Evolutionary conservation across 2,797 vertebrate genomes (phyloP), one percentile per base, ranked within the genome.

Genomic region (Centropyge bicolor): DNA sequence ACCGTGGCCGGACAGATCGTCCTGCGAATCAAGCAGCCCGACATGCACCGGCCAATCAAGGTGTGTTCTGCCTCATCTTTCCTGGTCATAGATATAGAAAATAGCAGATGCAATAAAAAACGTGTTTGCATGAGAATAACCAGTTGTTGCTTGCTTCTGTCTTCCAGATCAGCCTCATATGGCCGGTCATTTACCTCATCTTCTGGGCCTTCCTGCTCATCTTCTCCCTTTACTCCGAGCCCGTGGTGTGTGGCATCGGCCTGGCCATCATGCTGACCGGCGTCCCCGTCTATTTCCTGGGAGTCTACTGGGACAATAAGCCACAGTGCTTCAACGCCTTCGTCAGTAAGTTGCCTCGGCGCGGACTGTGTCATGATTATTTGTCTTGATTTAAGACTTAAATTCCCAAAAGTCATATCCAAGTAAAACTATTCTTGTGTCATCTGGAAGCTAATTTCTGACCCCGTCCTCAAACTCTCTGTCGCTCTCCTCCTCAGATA

Each of bases 161-260:
- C 51, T 41, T 84, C 6, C 82, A 98, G 97, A 82, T 98, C 86
- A 98, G 89, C 88, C 94, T 98, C 64, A 89, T 98, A 57, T 98
- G 97, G 94, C 97, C 97, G 0, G 92, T 97, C 36, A 95, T 97
- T 92, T 98, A 98, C 91, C 93, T 98, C 90, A 78, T 98, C 55
- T 98, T 98, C 93, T 98, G 97, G 97, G 97, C 97, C 80, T 98
- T 98, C 94, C 86, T 98, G 87, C 94, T 98, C 78, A 94, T 98
- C 90, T 98, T 98, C 93, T 98, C 97, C 67, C 93, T 98, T 5
- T 97, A 96, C 95, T 98, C 97, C 0, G 97, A 98, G 90, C 97
- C 97, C 0, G 77, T 98, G 85, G 97, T 98, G 55, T 98, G 97
- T 10, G 97, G 97, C 80, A 97, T 95, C 3, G 97, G 97, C 70